These are phyloP conservation scores for Digitonthophagus gazella DNA, from an alignment of 2,888 invertebrate species.

Conservation along the genomic window DNA sequence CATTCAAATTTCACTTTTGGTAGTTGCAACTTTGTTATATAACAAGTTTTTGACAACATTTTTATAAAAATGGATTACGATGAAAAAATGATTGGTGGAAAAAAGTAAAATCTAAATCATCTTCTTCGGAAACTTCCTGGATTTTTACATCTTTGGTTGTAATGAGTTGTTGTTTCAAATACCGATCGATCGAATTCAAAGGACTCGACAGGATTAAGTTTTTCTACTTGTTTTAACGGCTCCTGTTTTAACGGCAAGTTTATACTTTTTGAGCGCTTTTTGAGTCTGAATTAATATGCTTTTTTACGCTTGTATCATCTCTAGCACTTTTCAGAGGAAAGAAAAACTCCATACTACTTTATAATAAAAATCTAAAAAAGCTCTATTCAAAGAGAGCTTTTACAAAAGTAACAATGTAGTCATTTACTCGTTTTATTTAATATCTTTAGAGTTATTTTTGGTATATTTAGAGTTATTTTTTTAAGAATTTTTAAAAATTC, in stretches of 20 bases:
- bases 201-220: constrained; percentile 10
- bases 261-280: constrained; percentile 19
- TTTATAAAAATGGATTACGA: constrained; percentile 6
- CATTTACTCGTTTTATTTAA: too few relatives aligned
- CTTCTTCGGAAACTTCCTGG: constrained; percentile 15
- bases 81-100: constrained; percentile 3
- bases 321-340: constrained; percentile 12
- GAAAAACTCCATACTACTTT: not conserved
- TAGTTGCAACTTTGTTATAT: too few relatives aligned
- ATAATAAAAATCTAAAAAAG: not conserved
- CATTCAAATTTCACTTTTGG: too few relatives aligned
- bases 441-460: too few relatives aligned
- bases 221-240: constrained; percentile 13
- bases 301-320: constrained; percentile 16
- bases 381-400: too few relatives aligned
- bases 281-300: constrained; percentile 22
- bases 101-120: constrained; percentile 15
- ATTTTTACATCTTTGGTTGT: constrained; percentile 19
- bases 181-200: constrained; percentile 18
- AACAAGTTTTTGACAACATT: constrained; percentile 16
- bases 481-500: too few relatives aligned
- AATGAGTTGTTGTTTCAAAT: constrained; percentile 16
- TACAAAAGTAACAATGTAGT: too few relatives aligned
- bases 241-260: constrained; percentile 21
- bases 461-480: too few relatives aligned